These are phyloP conservation scores for Eolophus roseicapilla DNA, from an alignment of 2,113 vertebrate genomes.

Conservation along the genomic window DNA sequence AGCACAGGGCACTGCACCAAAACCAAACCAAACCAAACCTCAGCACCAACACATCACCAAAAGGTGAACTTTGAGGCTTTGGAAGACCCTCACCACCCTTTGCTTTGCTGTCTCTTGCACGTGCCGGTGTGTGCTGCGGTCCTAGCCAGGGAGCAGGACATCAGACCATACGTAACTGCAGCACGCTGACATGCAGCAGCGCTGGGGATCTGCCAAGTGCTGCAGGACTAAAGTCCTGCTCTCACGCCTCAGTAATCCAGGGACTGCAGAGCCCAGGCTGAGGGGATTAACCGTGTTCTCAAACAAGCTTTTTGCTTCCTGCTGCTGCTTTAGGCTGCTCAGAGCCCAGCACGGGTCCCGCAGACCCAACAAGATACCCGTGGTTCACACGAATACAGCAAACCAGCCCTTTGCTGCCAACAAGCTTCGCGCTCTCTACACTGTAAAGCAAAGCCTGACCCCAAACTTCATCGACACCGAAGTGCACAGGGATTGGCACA, in stretches of 20 bases:
- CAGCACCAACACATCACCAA: not conserved
- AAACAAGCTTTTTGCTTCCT: not conserved
- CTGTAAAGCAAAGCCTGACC: not conserved
- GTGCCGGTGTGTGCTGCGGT: accelerated
- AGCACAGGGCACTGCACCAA: not conserved
- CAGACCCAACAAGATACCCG: accelerated
- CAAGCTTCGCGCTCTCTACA: accelerated
- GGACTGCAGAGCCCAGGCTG: not conserved
- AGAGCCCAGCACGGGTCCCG: not conserved
- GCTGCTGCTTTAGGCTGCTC: not conserved
- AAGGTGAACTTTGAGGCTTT: not conserved
- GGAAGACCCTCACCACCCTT: accelerated
- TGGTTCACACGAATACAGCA: accelerated
- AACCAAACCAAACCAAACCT: not conserved
- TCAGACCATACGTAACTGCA: accelerated
- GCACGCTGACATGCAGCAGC: accelerated
- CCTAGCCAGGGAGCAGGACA: not conserved
- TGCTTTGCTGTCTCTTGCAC: not conserved
- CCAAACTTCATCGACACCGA: accelerated
- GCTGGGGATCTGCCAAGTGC: not conserved
- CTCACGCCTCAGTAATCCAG: not conserved
- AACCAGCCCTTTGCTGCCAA: not conserved
- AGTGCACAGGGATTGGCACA: accelerated
- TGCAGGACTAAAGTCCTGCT: not conserved
- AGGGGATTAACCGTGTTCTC: not conserved